Percentiles rank a stretch among this genome's conserved stretches.
phyloP scores from a whole-genome alignment of 1,140 invertebrate genomes.

The Chrysomallon squamiferum region DNA sequence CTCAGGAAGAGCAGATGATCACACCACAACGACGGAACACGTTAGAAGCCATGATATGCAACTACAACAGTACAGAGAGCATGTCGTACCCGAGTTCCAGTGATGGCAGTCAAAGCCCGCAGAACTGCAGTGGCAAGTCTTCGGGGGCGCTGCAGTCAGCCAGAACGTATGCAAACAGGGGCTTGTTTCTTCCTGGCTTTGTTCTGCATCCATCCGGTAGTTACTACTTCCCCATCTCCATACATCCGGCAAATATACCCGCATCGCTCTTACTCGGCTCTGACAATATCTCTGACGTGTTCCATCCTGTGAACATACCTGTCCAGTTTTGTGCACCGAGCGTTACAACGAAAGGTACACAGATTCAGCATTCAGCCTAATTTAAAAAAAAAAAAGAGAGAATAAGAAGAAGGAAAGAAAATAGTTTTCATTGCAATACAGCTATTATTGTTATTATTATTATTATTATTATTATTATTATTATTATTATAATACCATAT shows the following conservation, averaged over 20 bases:
- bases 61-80: neutral
- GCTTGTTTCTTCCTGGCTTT: slow-evolving; percentile 75
- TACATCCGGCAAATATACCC: slow-evolving; percentile 79
- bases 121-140: too few species aligned
- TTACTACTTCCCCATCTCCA: slow-evolving; percentile 90
- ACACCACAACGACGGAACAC: neutral
- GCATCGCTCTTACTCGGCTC: slow-evolving; percentile 65
- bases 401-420: too few species aligned
- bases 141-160: too few species aligned
- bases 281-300: slow-evolving; percentile 65
- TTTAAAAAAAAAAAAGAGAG: too few species aligned
- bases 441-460: too few species aligned
- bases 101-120: neutral
- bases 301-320: slow-evolving; percentile 78
- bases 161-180: too few species aligned
- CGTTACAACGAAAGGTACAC: slow-evolving; percentile 31
- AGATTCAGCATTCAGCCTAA: too few species aligned
- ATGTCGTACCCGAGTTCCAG: neutral
- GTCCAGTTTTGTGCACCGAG: slow-evolving; percentile 49
- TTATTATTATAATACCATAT: too few species aligned
- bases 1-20: slow-evolving; percentile 28
- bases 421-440: too few species aligned
- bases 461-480: too few species aligned
- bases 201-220: slow-evolving; percentile 84
- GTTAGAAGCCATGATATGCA: neutral